Evolutionary conservation across 2,888 invertebrate species (phyloP).

Genomic region (Euplexia lucipara): DNA sequence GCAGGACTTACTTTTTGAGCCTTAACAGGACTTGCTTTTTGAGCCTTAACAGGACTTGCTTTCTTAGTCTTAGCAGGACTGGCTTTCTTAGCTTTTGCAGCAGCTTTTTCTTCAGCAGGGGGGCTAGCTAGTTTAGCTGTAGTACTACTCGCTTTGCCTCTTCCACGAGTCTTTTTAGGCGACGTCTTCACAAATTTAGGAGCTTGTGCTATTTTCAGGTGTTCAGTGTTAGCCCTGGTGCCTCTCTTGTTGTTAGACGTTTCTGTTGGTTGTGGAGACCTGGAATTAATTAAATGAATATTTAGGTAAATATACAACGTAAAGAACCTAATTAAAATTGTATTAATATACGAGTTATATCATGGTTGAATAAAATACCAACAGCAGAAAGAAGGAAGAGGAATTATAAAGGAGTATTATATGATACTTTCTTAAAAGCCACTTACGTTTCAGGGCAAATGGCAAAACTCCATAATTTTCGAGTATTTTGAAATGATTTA

Average conservation of each 20-base stretch:
- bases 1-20: neutral
- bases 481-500: no score
- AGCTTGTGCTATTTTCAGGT: slow-evolving; percentile 25
- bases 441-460: no score
- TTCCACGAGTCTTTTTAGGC: slow-evolving; percentile 58
- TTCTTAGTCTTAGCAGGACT: neutral
- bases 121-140: slow-evolving; percentile 5
- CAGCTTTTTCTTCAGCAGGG: neutral
- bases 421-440: no score
- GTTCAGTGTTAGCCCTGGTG: slow-evolving; percentile 15
- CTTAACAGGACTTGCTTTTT: neutral
- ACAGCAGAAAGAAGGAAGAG: no score
- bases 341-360: no score
- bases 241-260: slow-evolving; percentile 30
- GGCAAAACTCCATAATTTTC: no score
- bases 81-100: slow-evolving; percentile 14
- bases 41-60: neutral
- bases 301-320: neutral
- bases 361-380: no score
- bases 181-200: slow-evolving; percentile 40
- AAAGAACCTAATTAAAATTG: no score
- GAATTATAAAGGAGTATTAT: no score
- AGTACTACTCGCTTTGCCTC: slow-evolving; percentile 11
- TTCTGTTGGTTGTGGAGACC: slow-evolving; percentile 27
- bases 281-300: slow-evolving; percentile 4